These are phyloP conservation scores for Cacoxenus indagator DNA, from an alignment of 2,888 invertebrate species.

Conservation along the genomic window DNA sequence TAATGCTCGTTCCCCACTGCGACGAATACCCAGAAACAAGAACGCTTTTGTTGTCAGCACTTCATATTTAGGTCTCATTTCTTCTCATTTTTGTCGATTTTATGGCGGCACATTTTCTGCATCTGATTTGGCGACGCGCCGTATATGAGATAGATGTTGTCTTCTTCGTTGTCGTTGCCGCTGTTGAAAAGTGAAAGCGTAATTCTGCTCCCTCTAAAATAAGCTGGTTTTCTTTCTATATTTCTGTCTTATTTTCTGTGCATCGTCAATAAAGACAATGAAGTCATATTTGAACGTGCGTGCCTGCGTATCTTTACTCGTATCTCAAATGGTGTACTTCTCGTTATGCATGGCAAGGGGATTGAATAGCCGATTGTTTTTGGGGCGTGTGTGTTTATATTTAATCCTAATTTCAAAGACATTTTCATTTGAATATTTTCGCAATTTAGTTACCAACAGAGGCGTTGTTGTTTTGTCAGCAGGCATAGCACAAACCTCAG, in stretches of 20 bases:
- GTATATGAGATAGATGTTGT: neutral
- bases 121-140: neutral
- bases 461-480: neutral
- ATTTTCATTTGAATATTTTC: neutral
- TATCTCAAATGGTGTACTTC: neutral
- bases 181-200: neutral
- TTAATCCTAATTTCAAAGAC: neutral
- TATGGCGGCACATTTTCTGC: neutral
- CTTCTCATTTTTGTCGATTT: neutral
- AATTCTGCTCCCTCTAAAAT: neutral
- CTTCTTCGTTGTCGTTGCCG: too few species aligned
- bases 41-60: neutral
- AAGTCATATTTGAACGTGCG: neutral
- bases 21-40: neutral
- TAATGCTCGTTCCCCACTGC: neutral
- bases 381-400: neutral
- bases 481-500: neutral
- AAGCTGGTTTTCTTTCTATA: neutral
- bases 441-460: neutral
- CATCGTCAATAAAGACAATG: neutral
- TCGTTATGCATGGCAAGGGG: neutral
- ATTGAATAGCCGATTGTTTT: neutral
- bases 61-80: constrained; percentile 1
- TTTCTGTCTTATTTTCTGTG: neutral
- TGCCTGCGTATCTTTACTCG: neutral